Evolutionary conservation across 2,113 vertebrate species (phyloP).

Genomic region (Cyrtonyx montezumae): DNA sequence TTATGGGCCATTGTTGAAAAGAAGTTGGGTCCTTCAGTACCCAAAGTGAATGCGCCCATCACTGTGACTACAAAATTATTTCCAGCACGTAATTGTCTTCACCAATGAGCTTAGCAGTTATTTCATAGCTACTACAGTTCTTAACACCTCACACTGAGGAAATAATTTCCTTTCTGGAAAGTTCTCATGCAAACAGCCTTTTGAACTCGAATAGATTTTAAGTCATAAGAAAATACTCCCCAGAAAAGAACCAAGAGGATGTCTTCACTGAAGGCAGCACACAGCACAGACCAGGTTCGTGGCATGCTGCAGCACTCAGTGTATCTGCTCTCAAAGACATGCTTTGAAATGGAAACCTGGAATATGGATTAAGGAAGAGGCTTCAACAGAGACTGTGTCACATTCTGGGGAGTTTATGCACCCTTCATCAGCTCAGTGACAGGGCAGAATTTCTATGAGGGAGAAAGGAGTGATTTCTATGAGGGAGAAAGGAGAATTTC

Average conservation of each 20-base stretch:
- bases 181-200: not conserved
- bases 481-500: not conserved
- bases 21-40: not conserved
- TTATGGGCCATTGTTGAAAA: not conserved
- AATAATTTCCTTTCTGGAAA: not conserved
- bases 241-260: not conserved
- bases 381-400: not conserved
- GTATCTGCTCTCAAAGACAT: not conserved
- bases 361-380: not conserved
- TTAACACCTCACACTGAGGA: not conserved
- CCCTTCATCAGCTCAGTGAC: not conserved
- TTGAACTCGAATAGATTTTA: not conserved
- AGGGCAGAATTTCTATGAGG: not conserved
- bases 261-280: not conserved
- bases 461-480: too few relatives aligned
- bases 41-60: not conserved
- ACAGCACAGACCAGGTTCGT: not conserved
- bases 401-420: rapidly evolving
- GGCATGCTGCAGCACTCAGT: not conserved
- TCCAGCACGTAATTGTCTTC: not conserved
- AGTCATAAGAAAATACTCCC: not conserved
- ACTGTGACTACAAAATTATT: not conserved
- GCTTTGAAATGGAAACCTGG: not conserved
- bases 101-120: not conserved
- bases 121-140: not conserved